These are phyloP conservation scores for Thunnus albacares DNA, from an alignment of 2,797 vertebrate species.

Conservation along the genomic window DNA sequence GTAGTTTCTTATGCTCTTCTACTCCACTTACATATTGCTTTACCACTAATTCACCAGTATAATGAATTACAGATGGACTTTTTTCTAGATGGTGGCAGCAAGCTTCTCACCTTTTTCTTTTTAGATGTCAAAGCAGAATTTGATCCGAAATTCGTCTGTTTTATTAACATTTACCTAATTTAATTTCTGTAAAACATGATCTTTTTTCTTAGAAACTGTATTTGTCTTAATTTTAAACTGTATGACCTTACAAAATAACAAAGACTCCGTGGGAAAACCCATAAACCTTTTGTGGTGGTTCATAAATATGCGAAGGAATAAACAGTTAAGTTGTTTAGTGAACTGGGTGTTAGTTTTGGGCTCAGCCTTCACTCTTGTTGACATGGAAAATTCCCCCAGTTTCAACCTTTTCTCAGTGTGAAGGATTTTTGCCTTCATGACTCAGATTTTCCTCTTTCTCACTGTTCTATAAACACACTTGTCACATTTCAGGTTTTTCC, in stretches of 20 bases:
- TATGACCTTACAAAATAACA: not conserved
- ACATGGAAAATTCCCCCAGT: constrained; percentile 76
- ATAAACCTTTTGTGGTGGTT: not conserved
- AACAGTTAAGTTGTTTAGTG: constrained; percentile 27
- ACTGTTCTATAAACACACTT: constrained; percentile 72
- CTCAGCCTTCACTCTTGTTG: constrained; percentile 48
- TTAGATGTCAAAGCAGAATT: not conserved
- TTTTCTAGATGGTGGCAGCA: constrained; percentile 54
- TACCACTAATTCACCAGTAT: constrained; percentile 21
- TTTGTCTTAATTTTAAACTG: constrained; percentile 11
- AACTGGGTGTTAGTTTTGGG: constrained; percentile 17
- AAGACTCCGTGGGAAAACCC: not conserved
- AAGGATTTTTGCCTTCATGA: constrained; percentile 64
- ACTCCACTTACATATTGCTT: constrained; percentile 27
- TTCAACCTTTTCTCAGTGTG: constrained; percentile 44
- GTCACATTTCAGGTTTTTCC: constrained; percentile 74
- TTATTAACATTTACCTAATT: not conserved
- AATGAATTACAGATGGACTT: constrained; percentile 43
- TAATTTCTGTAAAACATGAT: not conserved
- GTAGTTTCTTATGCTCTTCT: constrained; percentile 23
- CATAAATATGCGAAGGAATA: constrained; percentile 11
- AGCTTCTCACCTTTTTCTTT: constrained; percentile 28
- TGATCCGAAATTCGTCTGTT: constrained; percentile 25
- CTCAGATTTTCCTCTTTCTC: constrained; percentile 79
- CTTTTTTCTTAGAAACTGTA: not conserved